phyloP scores from a whole-genome alignment of 2,888 invertebrate genomes.

The Xanthorhoe spadicearia region DNA sequence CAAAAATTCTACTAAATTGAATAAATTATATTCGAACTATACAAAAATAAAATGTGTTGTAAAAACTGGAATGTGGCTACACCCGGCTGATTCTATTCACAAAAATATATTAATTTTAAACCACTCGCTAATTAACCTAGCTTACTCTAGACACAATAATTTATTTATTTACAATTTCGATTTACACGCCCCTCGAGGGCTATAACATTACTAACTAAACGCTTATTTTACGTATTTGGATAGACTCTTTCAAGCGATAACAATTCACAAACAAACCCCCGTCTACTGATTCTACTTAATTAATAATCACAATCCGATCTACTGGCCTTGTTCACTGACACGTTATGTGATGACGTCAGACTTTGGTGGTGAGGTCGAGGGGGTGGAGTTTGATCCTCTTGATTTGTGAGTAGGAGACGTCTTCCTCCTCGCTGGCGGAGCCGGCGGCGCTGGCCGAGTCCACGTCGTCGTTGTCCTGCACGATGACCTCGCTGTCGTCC shows the following conservation, averaged over 20 bases:
- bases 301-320: conserved; percentile 80
- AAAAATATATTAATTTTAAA: conserved; percentile 56
- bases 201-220: conserved; percentile 70
- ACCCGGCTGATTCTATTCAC: conserved; percentile 65
- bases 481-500: conserved; percentile 80
- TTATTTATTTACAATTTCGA: conserved; percentile 76
- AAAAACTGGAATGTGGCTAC: conserved; percentile 66
- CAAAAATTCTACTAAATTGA: conserved; percentile 75
- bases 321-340: conserved; percentile 78
- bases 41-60: conserved; percentile 57
- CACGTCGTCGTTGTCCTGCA: conserved; percentile 73
- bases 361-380: conserved; percentile 88
- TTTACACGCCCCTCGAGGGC: conserved; percentile 80
- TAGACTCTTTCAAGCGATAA: conserved; percentile 83
- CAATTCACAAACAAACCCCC: conserved; percentile 71
- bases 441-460: conserved; percentile 77
- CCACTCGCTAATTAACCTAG: conserved; percentile 69
- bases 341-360: conserved; percentile 74
- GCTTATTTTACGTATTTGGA: conserved; percentile 83
- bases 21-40: conserved; percentile 78
- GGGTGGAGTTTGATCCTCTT: conserved; percentile 86
- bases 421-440: conserved; percentile 78
- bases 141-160: conserved; percentile 65
- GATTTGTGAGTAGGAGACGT: conserved; percentile 84
- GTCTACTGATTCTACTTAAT: conserved; percentile 65